Evolutionary conservation across 2,888 invertebrate species (phyloP), one percentile per base, ranked within the genome.

Genomic region (Cerastoderma edule): DNA sequence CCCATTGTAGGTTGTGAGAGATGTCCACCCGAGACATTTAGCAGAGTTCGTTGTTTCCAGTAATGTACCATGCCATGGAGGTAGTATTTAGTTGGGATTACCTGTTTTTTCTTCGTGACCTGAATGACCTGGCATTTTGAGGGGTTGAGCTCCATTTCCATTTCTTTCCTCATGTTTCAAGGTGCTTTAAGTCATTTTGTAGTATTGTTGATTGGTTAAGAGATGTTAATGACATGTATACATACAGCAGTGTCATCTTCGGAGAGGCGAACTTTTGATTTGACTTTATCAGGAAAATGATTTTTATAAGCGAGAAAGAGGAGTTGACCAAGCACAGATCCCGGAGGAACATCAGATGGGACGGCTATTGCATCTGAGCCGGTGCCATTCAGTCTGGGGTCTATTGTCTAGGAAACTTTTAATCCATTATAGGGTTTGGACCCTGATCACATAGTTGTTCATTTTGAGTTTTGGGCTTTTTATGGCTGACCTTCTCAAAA

Each of bases 171-270:
- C 67, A 74, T 6, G 30, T 2, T 19, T 48, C 39, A 32, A 74
- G 22, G 19, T 24, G 54, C 24, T 68, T 30, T 8, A 68, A 65
- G 27, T 68, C 68, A 39, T 63, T 16, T 44, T 68, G 56, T 2
- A 72, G 56, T 6, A 1, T 56, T 24, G 27, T 10, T n/a, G 13
- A 24, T 30, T 68, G 64, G 27, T 5, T 30, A 5, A 44, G 24
- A 10, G 0, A 32, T 19, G 50, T 24, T n/a, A 60, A 35, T 10
- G 73, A 44, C 30, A 67, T 27, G 54, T 68, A 65, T 0, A n/a
- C n/a, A n/a, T n/a, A 69, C 65, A 8, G 65, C 74, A 44, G 68
- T 72, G 48, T 67, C 72, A 27, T 72, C 67, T 27, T 57, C 60
- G 60, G 67, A 72, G 0, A 67, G 48, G 4, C 68, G 50, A 30